Evolutionary conservation across 2,888 invertebrate genomes (phyloP), one percentile per base, ranked within the genome.

Genomic region (Cyaniris semiargus): DNA sequence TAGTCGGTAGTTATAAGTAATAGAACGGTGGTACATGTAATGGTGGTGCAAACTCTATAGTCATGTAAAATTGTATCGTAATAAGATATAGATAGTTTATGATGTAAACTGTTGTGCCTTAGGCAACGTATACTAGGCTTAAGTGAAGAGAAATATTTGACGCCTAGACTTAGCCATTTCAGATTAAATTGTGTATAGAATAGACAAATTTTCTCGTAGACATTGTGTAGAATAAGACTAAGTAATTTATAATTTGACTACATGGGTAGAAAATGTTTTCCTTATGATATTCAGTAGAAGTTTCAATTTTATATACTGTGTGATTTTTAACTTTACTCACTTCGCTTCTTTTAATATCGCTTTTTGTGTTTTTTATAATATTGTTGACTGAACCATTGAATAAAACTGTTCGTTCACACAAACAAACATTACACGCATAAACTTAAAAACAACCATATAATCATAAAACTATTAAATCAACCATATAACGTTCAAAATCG

Each of bases 41-140:
- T 92, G 94, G 94, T 94, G 94, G 94, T 94, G 94, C 94, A 93
- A 94, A 91, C 92, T 93, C 92, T 84, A 83, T 90, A 89, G 88
- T 84, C 85, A 86, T 87, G 86, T 81, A 86, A 83, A 86, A 84
- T 88, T 88, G 85, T 88, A 85, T 92, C 92, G 88, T 82, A 85
- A 84, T 93, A 91, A 92, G 90, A 86, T 79, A 84, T 88, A 86
- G 87, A 86, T 87, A 87, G 87, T 79, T 81, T 82, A 83, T 83
- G 85, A 81, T 86, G 86, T 87, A 83, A 80, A 82, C 82, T 84
- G 86, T 85, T 87, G 86, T 88, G 90, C 90, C 83, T 87, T 91
- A 91, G 91, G 89, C 90, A 86, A 83, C 80, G 81, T 84, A 82
- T 78, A 80, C 77, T 82, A 81, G 81, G 80, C 81, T 81, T 79